Evolutionary conservation across 2,797 vertebrate genomes (phyloP).

Genomic region (Enteromius anoplus): DNA sequence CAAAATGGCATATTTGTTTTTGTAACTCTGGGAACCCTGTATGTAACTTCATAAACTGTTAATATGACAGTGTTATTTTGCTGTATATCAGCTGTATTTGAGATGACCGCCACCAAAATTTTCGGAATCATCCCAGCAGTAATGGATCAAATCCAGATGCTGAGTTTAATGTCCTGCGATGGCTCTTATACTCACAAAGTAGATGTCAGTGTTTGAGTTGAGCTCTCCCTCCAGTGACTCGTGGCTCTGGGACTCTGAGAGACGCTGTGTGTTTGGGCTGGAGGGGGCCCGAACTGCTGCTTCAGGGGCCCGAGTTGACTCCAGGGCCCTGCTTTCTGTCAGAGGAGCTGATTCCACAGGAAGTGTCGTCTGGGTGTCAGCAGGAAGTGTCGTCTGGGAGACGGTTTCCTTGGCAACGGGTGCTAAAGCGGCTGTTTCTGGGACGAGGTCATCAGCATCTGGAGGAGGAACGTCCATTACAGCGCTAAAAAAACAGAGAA

Average conservation of each 20-base stretch:
- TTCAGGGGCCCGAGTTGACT: not conserved
- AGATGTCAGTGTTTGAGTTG: conserved; percentile 88
- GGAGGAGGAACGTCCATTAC: conserved; percentile 1
- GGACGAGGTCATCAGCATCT: conserved; percentile 48
- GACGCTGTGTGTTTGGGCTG: not conserved
- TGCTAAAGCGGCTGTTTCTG: conserved; percentile 10
- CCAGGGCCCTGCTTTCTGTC: conserved; percentile 1
- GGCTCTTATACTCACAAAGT: conserved; percentile 87
- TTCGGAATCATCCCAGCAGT: not conserved
- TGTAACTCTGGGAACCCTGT: not conserved
- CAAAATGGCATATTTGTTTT: not conserved
- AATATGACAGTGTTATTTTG: not conserved
- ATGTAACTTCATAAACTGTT: not conserved
- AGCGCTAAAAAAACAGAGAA: not conserved
- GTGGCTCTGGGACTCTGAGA: conserved; percentile 79
- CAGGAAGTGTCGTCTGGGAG: not conserved
- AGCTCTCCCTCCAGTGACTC: conserved; percentile 81
- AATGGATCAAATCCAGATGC: not conserved
- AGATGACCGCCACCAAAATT: not conserved
- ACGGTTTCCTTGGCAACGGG: conserved; percentile 5
- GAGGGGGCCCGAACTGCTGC: not conserved
- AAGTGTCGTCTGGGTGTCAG: conserved; percentile 1
- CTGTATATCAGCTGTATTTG: not conserved
- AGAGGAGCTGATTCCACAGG: conserved; percentile 10
- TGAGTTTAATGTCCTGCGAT: not conserved